These are phyloP conservation scores for Anastrepha obliqua DNA, from an alignment of 1,140 invertebrate genomes.

Conservation along the genomic window DNA sequence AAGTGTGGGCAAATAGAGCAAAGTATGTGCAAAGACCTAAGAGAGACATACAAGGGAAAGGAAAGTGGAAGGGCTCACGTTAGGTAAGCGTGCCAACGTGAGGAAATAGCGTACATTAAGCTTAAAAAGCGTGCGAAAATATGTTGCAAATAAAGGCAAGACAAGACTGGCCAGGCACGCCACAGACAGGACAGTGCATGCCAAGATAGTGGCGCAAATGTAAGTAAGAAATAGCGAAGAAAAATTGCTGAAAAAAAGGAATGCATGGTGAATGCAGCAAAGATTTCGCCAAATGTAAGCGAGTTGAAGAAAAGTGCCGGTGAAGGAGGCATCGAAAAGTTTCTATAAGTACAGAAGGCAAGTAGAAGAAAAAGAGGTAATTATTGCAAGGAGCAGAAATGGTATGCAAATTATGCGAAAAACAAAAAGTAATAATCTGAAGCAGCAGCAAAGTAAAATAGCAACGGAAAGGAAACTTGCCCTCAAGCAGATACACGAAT, in stretches of 20 bases:
- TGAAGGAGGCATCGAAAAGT: too few species aligned
- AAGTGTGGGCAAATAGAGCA: not conserved
- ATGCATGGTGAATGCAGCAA: not conserved
- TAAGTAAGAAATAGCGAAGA: not conserved
- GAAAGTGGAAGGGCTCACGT: not conserved
- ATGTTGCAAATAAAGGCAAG: not conserved
- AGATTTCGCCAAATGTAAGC: not conserved
- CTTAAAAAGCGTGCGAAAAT: not conserved
- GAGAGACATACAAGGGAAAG: not conserved
- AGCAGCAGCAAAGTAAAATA: too few species aligned
- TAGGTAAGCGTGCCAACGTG: not conserved
- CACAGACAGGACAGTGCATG: not conserved
- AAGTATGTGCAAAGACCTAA: not conserved
- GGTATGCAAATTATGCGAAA: not conserved
- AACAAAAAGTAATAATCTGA: too few species aligned
- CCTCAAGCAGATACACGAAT: too few species aligned
- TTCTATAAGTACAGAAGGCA: too few species aligned
- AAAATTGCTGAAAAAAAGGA: not conserved
- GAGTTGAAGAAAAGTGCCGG: not conserved
- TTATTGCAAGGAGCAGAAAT: not conserved
- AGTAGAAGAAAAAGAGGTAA: not conserved
- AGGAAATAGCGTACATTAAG: not conserved
- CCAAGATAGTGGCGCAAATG: not conserved
- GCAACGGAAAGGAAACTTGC: too few species aligned
- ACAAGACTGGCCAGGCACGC: not conserved